Evolutionary conservation across 2,113 vertebrate genomes (phyloP).

Genomic region (Phalacrocorax pelagicus): DNA sequence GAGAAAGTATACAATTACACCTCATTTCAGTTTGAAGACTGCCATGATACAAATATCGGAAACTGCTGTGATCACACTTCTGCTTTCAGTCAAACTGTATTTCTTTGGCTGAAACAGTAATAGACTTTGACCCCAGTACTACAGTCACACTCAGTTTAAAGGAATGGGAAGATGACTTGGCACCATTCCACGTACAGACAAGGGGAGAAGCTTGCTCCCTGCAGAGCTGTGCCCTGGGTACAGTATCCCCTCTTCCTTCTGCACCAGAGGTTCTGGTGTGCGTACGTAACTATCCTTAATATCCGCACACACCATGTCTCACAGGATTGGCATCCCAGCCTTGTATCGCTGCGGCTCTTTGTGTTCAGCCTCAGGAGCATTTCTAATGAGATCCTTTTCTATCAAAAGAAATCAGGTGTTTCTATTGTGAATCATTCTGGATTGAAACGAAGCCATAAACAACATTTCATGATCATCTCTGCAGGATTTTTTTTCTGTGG

Average conservation of each 20-base stretch:
- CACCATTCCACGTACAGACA: not conserved
- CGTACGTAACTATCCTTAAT: rapidly evolving
- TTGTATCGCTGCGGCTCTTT: not conserved
- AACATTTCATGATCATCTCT: not conserved
- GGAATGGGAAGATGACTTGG: not conserved
- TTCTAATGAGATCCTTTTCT: not conserved
- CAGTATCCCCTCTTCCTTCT: not conserved
- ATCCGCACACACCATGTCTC: not conserved
- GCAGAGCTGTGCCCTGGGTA: not conserved
- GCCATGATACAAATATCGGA: not conserved
- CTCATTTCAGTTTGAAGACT: not conserved
- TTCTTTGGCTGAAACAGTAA: not conserved
- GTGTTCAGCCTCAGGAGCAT: not conserved
- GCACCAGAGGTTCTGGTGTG: not conserved
- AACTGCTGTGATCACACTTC: not conserved
- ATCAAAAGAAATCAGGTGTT: not conserved
- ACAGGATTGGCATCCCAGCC: not conserved
- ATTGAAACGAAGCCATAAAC: not conserved
- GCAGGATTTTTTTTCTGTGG: not conserved
- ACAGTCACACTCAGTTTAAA: not conserved
- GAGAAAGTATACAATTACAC: not conserved
- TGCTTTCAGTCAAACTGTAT: not conserved
- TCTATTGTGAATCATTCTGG: not conserved
- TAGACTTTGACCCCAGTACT: not conserved
- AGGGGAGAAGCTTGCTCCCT: not conserved